Conservation (phyloP, 2,113 vertebrate species). For the Alouatta palliata region DNA sequence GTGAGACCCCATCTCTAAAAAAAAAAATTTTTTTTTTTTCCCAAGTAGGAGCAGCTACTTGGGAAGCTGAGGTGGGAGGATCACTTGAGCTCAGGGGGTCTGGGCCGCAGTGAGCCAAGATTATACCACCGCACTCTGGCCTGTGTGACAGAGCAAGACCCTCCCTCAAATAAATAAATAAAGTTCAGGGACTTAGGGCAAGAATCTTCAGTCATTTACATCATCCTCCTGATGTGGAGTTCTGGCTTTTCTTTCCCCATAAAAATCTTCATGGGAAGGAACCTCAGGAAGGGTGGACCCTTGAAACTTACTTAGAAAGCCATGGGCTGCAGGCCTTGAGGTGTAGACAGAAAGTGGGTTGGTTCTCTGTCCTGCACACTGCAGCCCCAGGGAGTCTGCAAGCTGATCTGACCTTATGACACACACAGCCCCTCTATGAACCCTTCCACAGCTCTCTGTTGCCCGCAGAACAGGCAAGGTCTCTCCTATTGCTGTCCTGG, state of each 20-base stretch:
- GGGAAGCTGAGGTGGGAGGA: background rate
- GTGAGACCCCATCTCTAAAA: background rate
- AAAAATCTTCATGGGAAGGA: background rate
- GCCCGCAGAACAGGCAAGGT: background rate
- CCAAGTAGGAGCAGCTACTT: background rate
- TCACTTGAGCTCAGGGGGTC: background rate
- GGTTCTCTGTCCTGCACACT: background rate
- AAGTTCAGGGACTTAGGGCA: background rate
- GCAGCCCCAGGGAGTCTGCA: background rate
- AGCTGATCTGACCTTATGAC: background rate
- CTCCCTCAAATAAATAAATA: background rate
- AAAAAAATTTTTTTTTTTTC: background rate
- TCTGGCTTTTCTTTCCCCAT: background rate
- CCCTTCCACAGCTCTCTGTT: background rate
- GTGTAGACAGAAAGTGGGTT: background rate
- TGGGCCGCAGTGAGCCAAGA: background rate
- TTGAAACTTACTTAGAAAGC: background rate
- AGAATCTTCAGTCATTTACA: background rate
- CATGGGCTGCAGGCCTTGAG: too few species aligned
- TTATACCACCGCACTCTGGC: background rate
- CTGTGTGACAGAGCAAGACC: background rate
- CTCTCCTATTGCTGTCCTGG: background rate
- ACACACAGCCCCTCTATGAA: background rate
- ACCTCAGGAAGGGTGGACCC: background rate
- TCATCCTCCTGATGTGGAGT: background rate